A percentile compares a stretch with the other conserved stretches of the same genome.
These are phyloP conservation scores for Conomelus anceps DNA, from an alignment of 2,888 invertebrate species.

Conservation along the genomic window DNA sequence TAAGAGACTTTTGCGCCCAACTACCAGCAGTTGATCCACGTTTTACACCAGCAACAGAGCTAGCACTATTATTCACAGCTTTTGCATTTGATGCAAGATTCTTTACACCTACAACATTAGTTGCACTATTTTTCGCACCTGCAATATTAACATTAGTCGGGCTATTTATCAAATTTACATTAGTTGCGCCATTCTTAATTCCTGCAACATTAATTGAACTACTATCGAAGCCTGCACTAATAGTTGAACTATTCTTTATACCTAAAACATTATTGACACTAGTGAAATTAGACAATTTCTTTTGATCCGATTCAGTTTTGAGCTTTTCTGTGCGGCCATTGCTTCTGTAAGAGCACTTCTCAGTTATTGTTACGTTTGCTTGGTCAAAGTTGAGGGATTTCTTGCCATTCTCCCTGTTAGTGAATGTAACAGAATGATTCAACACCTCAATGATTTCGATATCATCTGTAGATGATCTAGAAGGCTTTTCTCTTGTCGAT, in stretches of 20 bases:
- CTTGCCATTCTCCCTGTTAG: not conserved
- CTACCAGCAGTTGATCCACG: not conserved
- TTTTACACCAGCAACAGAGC: not conserved
- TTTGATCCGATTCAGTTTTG: not conserved
- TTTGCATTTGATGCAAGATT: not conserved
- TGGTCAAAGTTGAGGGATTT: not conserved
- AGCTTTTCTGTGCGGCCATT: not conserved
- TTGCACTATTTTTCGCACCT: not conserved
- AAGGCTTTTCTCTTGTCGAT: not conserved
- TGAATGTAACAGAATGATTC: not conserved
- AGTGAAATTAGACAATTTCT: not conserved
- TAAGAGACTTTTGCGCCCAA: not conserved
- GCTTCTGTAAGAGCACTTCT: not conserved
- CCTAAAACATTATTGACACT: not conserved
- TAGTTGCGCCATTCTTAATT: not conserved
- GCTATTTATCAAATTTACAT: too few relatives aligned
- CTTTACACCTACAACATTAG: not conserved
- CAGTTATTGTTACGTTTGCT: too few relatives aligned
- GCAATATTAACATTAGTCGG: too few relatives aligned
- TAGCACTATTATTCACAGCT: not conserved
- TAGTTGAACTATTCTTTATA: not conserved
- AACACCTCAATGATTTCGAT: not conserved
- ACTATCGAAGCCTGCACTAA: not conserved
- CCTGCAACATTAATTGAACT: not conserved
- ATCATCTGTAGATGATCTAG: not conserved